Conservation (phyloP, 2,888 invertebrate species). For the Isoperla grammatica region DNA sequence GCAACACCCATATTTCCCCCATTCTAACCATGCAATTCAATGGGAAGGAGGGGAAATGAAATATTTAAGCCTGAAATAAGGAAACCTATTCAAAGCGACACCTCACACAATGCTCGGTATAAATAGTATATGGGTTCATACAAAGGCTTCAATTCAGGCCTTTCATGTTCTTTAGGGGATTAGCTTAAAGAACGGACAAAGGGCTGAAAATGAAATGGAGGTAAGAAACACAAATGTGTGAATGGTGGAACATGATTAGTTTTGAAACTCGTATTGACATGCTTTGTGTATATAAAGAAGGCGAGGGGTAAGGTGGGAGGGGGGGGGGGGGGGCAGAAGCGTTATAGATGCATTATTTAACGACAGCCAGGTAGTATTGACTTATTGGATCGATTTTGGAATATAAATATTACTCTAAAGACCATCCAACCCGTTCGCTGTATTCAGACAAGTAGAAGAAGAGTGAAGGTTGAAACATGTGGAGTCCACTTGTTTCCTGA, state of each 20-base stretch:
- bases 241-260: slow-evolving; percentile 31
- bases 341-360: slow-evolving; percentile 15
- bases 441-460: no score
- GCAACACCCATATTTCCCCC: slow-evolving; percentile 12
- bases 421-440: no score
- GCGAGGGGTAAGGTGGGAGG: not conserved
- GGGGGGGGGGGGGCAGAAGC: not conserved
- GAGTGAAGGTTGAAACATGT: no score
- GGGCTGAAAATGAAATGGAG: slow-evolving; percentile 28
- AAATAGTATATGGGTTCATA: slow-evolving; percentile 30
- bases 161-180: slow-evolving; percentile 26
- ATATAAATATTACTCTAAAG: no score
- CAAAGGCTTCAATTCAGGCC: slow-evolving; percentile 25
- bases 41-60: slow-evolving; percentile 27
- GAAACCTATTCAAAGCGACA: slow-evolving; percentile 30
- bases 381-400: slow-evolving; percentile 6
- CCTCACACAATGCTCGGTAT: slow-evolving; percentile 28
- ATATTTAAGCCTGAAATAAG: slow-evolving; percentile 33
- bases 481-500: no score
- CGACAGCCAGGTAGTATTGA: not conserved
- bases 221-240: slow-evolving; percentile 30
- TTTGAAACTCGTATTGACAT: slow-evolving; percentile 28
- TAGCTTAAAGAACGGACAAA: slow-evolving; percentile 30
- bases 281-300: slow-evolving; percentile 17
- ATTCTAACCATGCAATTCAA: slow-evolving; percentile 9